These are phyloP conservation scores for Netelia melanura DNA, from an alignment of 2,888 invertebrate species.

Conservation along the genomic window DNA sequence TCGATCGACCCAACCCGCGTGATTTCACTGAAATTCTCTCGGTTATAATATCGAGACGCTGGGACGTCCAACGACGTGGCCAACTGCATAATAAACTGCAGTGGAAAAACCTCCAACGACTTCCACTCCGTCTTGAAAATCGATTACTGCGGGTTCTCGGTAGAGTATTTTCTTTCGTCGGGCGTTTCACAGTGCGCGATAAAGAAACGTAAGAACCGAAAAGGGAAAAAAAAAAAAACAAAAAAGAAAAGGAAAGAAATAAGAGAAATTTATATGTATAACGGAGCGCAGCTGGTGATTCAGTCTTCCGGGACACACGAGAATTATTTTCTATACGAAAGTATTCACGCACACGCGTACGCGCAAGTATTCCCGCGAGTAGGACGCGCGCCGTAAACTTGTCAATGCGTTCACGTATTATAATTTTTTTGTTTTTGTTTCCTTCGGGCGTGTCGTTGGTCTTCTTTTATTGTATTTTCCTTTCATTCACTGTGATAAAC, in stretches of 20 bases:
- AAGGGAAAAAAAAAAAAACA: slow-evolving; percentile 33
- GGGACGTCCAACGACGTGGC: slow-evolving; percentile 10
- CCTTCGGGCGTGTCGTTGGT: slow-evolving; percentile 32
- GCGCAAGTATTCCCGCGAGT: slow-evolving; percentile 27
- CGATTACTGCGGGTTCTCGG: slow-evolving; percentile 60
- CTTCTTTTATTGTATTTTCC: neutral
- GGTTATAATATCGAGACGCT: slow-evolving; percentile 19
- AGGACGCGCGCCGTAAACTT: slow-evolving; percentile 60
- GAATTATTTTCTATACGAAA: neutral
- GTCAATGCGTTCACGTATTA: slow-evolving; percentile 57
- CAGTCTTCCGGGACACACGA: slow-evolving; percentile 30
- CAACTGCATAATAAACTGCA: slow-evolving; percentile 46
- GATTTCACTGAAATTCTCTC: slow-evolving; percentile 51
- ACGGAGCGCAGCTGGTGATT: slow-evolving; percentile 47
- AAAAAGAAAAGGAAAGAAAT: slow-evolving; percentile 20
- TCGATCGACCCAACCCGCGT: slow-evolving; percentile 54
- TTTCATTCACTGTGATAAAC: neutral
- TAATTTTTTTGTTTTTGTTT: slow-evolving; percentile 40
- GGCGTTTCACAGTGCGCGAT: slow-evolving; percentile 47
- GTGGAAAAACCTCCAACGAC: slow-evolving; percentile 61
- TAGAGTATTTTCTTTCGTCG: slow-evolving; percentile 47
- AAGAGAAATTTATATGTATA: slow-evolving; percentile 9
- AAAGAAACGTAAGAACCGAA: neutral
- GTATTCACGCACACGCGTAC: neutral
- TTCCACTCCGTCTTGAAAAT: slow-evolving; percentile 65